Evolutionary conservation across 2,113 vertebrate species (phyloP), one percentile per base, ranked within the genome.

Genomic region (Heterotis niloticus): DNA sequence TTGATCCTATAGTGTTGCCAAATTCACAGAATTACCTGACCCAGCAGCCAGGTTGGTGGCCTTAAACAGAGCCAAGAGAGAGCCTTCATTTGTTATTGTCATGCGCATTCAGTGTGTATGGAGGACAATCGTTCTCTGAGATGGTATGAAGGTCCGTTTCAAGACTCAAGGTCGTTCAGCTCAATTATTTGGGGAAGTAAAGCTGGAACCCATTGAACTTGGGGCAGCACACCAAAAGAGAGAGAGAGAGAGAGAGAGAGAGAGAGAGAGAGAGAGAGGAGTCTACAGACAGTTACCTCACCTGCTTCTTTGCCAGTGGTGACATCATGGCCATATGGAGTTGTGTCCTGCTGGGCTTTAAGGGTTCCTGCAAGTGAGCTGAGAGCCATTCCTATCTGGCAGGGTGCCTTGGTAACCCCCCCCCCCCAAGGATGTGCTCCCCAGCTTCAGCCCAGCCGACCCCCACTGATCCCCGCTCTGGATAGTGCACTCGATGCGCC

Each of bases 401-500:
- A 44, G 74, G 78, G 66, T 64, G 79, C 51, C 26, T 57, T 68
- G 68, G 76, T 76, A 64, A n/a, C 77, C 75, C 73, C 67, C 13
- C 54, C 44, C 23, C 60, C 24, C 14, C 73, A 75, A 29, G 0
- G 75, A 52, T 26, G 26, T 70, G 57, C 67, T 76, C 34, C 54
- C 69, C 78, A 75, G 5, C 20, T 28, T 14, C 77, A 67, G 68
- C 34, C 56, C 72, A 0, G 18, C n/a, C 20, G n/a, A 56, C 29
- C 57, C 52, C 54, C 44, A 54, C 66, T 75, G 26, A 70, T 59
- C 9, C 14, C 24, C 28, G 64, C 84, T 34, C 54, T 83, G 76
- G 75, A 75, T 83, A 83, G 82, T 85, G 78, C 87, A 85, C 83
- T 88, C 85, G 82, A 90, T 83, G 84, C 24, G 67, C 80, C 86